These are phyloP conservation scores for Ahaetulla prasina DNA, from an alignment of 2,113 vertebrate species.

Conservation along the genomic window DNA sequence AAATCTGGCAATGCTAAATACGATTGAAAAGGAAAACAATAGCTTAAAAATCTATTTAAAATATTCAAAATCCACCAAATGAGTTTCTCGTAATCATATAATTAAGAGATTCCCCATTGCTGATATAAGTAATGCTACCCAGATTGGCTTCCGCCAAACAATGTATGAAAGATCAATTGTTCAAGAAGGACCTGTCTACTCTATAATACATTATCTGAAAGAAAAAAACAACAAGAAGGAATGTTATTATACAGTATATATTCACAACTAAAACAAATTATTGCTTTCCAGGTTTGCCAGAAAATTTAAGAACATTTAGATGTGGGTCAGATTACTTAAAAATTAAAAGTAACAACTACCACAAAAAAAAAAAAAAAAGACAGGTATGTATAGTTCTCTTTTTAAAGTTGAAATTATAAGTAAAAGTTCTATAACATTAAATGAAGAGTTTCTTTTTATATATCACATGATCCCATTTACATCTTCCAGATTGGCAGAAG, in stretches of 20 bases:
- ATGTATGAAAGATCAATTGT: conserved; percentile 56
- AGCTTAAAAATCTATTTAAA: conserved; percentile 54
- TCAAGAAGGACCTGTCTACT: conserved; percentile 49
- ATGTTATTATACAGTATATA: conserved; percentile 17
- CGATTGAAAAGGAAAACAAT: conserved; percentile 32
- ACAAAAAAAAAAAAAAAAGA: not conserved
- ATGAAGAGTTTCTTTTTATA: conserved; percentile 12
- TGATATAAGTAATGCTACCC: conserved; percentile 17
- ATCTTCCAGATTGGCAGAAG: not conserved
- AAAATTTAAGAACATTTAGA: conserved; percentile 23
- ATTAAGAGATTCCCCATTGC: conserved; percentile 13
- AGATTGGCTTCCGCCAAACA: conserved; percentile 45
- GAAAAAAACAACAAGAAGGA: not conserved
- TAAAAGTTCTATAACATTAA: conserved; percentile 38
- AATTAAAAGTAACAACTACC: conserved; percentile 23
- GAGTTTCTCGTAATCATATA: conserved; percentile 18
- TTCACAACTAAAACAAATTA: conserved; percentile 42
- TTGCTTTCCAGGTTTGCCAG: conserved; percentile 30
- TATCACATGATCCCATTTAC: conserved; percentile 28
- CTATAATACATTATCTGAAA: conserved; percentile 19
- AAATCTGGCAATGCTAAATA: conserved; percentile 36
- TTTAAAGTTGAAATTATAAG: conserved; percentile 12
- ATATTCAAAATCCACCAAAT: conserved; percentile 25
- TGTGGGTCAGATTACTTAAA: not conserved
- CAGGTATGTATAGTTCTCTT: conserved; percentile 6